Conservation (phyloP, 2,113 vertebrate genomes). For the Triplophysa siluroides region DNA sequence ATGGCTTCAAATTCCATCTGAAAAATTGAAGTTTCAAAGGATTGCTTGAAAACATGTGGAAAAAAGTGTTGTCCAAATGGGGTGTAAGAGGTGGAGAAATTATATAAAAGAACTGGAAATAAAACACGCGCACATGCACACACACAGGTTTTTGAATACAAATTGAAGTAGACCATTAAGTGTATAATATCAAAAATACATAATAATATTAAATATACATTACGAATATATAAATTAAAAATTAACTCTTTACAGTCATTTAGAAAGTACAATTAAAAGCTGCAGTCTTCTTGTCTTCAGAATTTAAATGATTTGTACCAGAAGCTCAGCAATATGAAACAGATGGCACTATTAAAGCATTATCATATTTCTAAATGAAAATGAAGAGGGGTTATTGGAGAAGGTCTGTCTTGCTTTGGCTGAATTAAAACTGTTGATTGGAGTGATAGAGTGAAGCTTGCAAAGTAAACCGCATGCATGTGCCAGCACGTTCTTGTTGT, state of each 20-base stretch:
- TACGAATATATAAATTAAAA: neutral
- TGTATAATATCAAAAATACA: too few species aligned
- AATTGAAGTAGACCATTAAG: too few species aligned
- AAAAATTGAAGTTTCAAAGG: conserved; percentile 8
- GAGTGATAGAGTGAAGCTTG: conserved; percentile 22
- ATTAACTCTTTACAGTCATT: neutral
- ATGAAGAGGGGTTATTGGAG: conserved; percentile 27
- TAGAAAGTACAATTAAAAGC: conserved; percentile 20
- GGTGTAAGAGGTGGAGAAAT: neutral
- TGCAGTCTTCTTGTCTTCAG: neutral
- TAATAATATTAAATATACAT: too few species aligned
- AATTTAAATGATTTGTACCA: conserved; percentile 39
- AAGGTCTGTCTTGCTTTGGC: conserved; percentile 23
- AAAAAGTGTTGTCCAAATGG: neutral
- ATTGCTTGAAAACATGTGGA: neutral
- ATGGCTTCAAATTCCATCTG: neutral
- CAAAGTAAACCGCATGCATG: conserved; percentile 12
- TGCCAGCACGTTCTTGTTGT: conserved; percentile 1
- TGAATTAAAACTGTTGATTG: conserved; percentile 35
- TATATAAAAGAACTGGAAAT: neutral
- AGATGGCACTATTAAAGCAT: conserved; percentile 43
- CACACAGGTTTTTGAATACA: neutral
- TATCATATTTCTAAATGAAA: conserved; percentile 46
- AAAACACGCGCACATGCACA: neutral
- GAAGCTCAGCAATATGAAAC: conserved; percentile 42